Conservation (phyloP, 2,113 vertebrate species). For the Cyanoderma ruficeps region DNA sequence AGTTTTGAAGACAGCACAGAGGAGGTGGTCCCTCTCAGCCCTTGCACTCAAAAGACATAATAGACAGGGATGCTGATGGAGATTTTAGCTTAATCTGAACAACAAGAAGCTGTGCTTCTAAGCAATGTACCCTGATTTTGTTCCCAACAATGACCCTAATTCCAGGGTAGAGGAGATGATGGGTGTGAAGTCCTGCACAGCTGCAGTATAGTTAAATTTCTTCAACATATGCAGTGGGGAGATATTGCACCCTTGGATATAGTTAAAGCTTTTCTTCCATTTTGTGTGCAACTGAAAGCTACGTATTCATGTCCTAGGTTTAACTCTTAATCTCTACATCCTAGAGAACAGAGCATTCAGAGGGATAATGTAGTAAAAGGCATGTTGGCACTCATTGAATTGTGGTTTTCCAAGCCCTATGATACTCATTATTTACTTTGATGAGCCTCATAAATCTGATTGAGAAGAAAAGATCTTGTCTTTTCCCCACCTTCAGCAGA, state of each 20-base stretch:
- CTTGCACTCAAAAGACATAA: rapidly evolving
- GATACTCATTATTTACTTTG: neutral
- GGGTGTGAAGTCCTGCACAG: neutral
- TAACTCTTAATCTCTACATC: neutral
- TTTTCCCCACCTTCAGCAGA: neutral
- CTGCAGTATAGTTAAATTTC: neutral
- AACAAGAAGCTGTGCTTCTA: neutral
- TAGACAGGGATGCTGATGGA: neutral
- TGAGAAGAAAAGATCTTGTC: neutral
- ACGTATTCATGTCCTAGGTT: neutral
- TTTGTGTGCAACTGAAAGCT: neutral
- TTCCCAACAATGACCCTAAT: neutral
- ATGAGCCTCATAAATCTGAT: neutral
- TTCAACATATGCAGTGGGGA: neutral
- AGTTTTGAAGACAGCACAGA: neutral
- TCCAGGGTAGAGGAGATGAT: neutral
- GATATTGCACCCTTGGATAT: no score
- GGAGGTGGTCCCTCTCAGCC: neutral
- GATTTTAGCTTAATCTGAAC: neutral
- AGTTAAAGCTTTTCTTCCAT: neutral
- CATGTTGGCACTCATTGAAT: neutral
- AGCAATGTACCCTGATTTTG: neutral
- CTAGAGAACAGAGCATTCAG: neutral
- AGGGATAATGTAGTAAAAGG: neutral
- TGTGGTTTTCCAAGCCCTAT: neutral